Evolutionary conservation across 1,140 invertebrate species (phyloP).

Genomic region (Forficula auricularia): DNA sequence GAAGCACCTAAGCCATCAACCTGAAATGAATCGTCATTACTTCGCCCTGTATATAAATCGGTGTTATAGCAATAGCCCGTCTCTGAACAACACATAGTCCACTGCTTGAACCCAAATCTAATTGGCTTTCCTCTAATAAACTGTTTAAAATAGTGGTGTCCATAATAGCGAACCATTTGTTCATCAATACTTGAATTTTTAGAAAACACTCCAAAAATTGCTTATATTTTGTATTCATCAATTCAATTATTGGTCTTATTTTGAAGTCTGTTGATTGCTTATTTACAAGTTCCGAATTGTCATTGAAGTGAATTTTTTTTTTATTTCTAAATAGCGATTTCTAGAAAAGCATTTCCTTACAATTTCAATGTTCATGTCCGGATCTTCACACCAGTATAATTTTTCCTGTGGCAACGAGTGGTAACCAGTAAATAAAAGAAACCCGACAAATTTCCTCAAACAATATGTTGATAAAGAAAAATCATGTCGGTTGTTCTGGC

Average conservation of each 20-base stretch:
- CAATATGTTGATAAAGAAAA: constrained; percentile 5
- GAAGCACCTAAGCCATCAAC: constrained; percentile 4
- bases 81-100: too few species aligned
- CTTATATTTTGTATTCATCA: constrained; percentile 9
- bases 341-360: constrained; percentile 6
- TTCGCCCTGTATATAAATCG: too few species aligned
- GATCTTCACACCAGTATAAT: constrained; percentile 7
- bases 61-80: too few species aligned
- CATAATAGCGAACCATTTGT: constrained; percentile 10
- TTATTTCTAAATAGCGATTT: constrained; percentile 3
- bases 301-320: constrained; percentile 9
- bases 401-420: constrained; percentile 5
- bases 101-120: too few species aligned
- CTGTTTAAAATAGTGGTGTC: too few species aligned
- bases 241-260: constrained; percentile 6
- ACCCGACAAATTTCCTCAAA: constrained; percentile 3
- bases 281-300: constrained; percentile 7
- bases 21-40: not conserved
- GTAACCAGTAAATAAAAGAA: constrained; percentile 5
- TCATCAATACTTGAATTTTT: constrained; percentile 9
- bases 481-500: constrained; percentile 14
- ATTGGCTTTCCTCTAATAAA: too few species aligned
- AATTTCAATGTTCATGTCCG: constrained; percentile 1
- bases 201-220: constrained; percentile 9
- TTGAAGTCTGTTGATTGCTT: constrained; percentile 5